Base-by-base conservation (phyloP, 2,888 invertebrate species). In the Drosophila basisetae region DNA sequence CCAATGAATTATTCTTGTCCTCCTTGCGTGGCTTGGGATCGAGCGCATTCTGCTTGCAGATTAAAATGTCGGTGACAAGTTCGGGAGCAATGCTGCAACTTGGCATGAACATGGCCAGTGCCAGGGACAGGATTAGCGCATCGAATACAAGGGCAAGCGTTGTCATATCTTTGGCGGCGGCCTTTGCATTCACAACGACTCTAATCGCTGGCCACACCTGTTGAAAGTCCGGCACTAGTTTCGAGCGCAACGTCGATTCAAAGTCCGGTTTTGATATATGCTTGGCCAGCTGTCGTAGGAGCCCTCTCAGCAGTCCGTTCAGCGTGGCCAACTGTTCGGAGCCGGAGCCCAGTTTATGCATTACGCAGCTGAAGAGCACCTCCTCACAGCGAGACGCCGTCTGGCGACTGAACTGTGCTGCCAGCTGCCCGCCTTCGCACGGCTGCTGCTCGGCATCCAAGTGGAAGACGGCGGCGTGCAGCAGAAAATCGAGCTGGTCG, bases 381-480 rank as follows among this genome's bases (percentile, higher is more conserved):
- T 84, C 84, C 56, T 80, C 83, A 11, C 89, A 89, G 4, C 73
- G 75, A 0, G 47, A 0, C 0, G 69, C 62, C 7, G 60, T 25
- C 28, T 78, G 56, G 1, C 68, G 65, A 65, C 89, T 84, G 25
- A 75, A 89, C 1, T 39, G 7, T 9, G 84, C 72, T 5, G 77
- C 86, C 4, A 47, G 16, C 16, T 77, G 10, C 2, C 0, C 22
- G 1, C 43, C 33, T 1, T 5, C 1, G 43, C 83, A 88, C 0
- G 85, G 83, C 31, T 70, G 30, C 11, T 18, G 31, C 1, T 56
- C 1, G 4, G n/a, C 60, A 28, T 84, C 54, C 18, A 87, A 30
- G 22, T 89, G 69, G 5, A 68, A 84, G 0, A 81, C 2, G 0
- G 72, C 39, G 1, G 49, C 52, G 4, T 31, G 18, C 7, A 81